Evolutionary conservation across 2,113 vertebrate species (phyloP).

Genomic region (Takifugu flavidus): DNA sequence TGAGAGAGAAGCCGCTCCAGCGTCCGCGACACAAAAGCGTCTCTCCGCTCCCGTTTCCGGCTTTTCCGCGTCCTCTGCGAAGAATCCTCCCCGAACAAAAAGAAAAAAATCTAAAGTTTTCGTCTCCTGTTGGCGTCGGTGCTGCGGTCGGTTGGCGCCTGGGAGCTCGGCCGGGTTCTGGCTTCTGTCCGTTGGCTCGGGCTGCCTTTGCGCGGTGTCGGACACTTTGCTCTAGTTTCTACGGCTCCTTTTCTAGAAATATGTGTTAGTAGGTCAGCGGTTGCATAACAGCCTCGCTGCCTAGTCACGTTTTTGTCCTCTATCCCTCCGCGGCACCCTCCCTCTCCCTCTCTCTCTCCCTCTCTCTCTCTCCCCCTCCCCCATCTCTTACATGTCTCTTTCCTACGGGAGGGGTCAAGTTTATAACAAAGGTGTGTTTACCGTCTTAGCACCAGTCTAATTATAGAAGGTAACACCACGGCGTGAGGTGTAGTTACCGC

Average conservation of each 20-base stretch:
- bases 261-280: conserved; percentile 84
- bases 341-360: conserved; percentile 15
- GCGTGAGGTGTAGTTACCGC: not conserved
- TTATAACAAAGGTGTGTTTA: conserved; percentile 12
- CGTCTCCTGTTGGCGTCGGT: conserved; percentile 6
- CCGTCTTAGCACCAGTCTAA: not conserved
- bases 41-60: conserved; percentile 56
- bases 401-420: conserved; percentile 23
- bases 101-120: conserved; percentile 30
- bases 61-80: conserved; percentile 25
- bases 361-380: conserved; percentile 14
- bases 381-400: conserved; percentile 8
- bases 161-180: conserved; percentile 17
- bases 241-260: conserved; percentile 70
- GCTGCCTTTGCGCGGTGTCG: conserved; percentile 60
- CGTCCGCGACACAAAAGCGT: conserved; percentile 72
- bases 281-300: conserved; percentile 81
- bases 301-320: conserved; percentile 76
- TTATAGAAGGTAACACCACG: conserved; percentile 15
- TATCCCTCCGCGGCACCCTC: conserved; percentile 41
- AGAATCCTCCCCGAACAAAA: conserved; percentile 34
- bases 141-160: conserved; percentile 7
- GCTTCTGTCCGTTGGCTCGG: conserved; percentile 46
- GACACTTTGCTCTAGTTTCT: conserved; percentile 77
- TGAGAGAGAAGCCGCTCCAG: conserved; percentile 13